Evolutionary conservation across 1,140 invertebrate species (phyloP), one percentile per base, ranked within the genome.

Genomic region (Pseudoatta argentina): DNA sequence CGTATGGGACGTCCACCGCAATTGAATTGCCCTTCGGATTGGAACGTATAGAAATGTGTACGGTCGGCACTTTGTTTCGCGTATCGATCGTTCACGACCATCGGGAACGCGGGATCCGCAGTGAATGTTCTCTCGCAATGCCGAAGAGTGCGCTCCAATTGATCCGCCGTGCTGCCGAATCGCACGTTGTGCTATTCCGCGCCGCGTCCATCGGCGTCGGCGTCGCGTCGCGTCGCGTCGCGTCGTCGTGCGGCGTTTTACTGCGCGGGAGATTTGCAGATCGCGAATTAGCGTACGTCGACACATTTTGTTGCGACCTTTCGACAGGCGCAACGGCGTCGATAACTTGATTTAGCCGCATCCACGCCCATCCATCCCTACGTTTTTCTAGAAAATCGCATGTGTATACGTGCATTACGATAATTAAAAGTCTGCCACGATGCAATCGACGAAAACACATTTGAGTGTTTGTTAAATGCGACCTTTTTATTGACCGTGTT

Each of bases 11-110:
- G 87, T 87, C 79, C 88, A 76, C 90, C 90, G 88, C 93, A 92
- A 94, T 94, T 94, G 92, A 94, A 94, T 94, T 91, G 91, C 88
- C 89, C 79, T 90, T 89, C 89, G 91, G 89, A 94, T 94, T 93
- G 85, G 85, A 93, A 93, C 91, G 91, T 92, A 91, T 91, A 91
- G 90, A 91, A 93, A 92, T 92, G 89, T 87, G 89, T 87, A 85
- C 81, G 76, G 76, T 71, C 76, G 73, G 81, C 73, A 90, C 91
- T 91, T 92, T 92, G 91, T 90, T 91, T 89, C 87, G 77, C 64
- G 75, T 88, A 92, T 91, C 91, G 89, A 91, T 91, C 89, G 90
- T 89, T 87, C 87, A 86, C 87, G 86, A 88, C 57, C 89, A 88
- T 87, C 85, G 86, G 89, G 88, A 71, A 75, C 67, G 16, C 21